These are phyloP conservation scores for Metellina segmentata DNA, from an alignment of 2,888 invertebrate genomes.

Conservation along the genomic window DNA sequence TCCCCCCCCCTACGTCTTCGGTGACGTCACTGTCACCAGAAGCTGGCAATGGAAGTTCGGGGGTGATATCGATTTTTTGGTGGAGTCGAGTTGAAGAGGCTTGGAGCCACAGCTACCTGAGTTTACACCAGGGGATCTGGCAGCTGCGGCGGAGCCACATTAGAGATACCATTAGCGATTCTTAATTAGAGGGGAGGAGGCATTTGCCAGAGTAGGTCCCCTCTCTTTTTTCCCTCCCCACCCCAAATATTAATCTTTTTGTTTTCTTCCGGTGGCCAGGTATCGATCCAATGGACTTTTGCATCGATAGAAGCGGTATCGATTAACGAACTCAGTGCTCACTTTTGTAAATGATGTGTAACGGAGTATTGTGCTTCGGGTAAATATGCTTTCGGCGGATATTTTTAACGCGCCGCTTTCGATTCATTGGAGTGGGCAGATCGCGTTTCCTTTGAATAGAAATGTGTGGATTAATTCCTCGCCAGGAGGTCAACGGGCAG, in stretches of 20 bases:
- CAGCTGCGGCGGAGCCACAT: slow-evolving; percentile 65
- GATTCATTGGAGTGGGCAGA: not conserved
- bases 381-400: slow-evolving; percentile 3
- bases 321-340: slow-evolving; percentile 35
- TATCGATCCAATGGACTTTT: slow-evolving; percentile 28
- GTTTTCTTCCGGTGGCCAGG: slow-evolving; percentile 40
- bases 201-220: slow-evolving; percentile 50
- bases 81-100: slow-evolving; percentile 46
- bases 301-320: slow-evolving; percentile 54
- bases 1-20: slow-evolving; percentile 15
- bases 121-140: slow-evolving; percentile 14
- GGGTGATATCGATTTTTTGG: slow-evolving; percentile 74
- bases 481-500: not conserved
- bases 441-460: not conserved
- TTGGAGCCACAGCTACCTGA: slow-evolving; percentile 63
- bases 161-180: slow-evolving; percentile 75
- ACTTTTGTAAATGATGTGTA: slow-evolving; percentile 33
- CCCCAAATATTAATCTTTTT: slow-evolving; percentile 41
- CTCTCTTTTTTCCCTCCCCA: slow-evolving; percentile 41
- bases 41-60: slow-evolving; percentile 15
- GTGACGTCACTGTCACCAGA: slow-evolving; percentile 65
- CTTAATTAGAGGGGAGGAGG: slow-evolving; percentile 74
- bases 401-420: slow-evolving; percentile 18
- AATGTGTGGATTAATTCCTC: not conserved
- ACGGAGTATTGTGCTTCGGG: not conserved